Conservation (phyloP, 1,140 invertebrate species). For the Meteorus sp. region DNA sequence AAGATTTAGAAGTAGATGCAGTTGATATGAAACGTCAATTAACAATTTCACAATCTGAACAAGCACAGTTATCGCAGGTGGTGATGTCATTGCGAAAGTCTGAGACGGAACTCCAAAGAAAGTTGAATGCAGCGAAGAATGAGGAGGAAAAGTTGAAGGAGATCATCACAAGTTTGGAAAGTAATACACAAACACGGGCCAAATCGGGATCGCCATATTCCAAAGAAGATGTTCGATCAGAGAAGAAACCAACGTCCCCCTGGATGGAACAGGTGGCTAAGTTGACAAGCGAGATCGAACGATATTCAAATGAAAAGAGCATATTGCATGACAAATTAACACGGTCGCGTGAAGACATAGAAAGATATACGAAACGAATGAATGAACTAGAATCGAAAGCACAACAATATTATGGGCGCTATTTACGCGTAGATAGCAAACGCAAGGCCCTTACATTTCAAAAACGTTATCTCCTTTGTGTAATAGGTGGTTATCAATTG, state of each 20-base stretch:
- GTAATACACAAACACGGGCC: slow-evolving; percentile 27
- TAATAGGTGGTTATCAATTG: slow-evolving; percentile 69
- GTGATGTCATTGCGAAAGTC: slow-evolving; percentile 34
- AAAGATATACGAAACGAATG: slow-evolving; percentile 27
- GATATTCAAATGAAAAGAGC: slow-evolving; percentile 58
- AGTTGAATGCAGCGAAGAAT: slow-evolving; percentile 29
- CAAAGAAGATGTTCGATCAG: slow-evolving; percentile 34
- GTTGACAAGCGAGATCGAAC: slow-evolving; percentile 55
- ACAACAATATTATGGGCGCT: slow-evolving; percentile 74
- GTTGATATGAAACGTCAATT: slow-evolving; percentile 47
- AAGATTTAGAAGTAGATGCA: slow-evolving; percentile 58
- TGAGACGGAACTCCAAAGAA: slow-evolving; percentile 34
- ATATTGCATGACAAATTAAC: slow-evolving; percentile 40
- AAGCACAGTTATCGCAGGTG: slow-evolving; percentile 30
- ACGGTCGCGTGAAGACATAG: slow-evolving; percentile 36
- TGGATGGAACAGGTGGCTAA: slow-evolving; percentile 61
- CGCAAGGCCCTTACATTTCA: slow-evolving; percentile 83
- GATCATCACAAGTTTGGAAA: slow-evolving; percentile 34
- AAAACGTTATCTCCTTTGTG: slow-evolving; percentile 77
- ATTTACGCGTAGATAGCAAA: slow-evolving; percentile 75
- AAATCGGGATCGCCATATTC: slow-evolving; percentile 46
- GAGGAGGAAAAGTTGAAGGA: slow-evolving; percentile 41
- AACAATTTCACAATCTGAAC: slow-evolving; percentile 33
- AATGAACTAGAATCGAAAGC: slow-evolving; percentile 58
- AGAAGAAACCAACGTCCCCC: slow-evolving; percentile 46